Evolutionary conservation across 2,888 invertebrate species (phyloP), one percentile per base, ranked within the genome.

Genomic region (Eristalinus sepulchralis): DNA sequence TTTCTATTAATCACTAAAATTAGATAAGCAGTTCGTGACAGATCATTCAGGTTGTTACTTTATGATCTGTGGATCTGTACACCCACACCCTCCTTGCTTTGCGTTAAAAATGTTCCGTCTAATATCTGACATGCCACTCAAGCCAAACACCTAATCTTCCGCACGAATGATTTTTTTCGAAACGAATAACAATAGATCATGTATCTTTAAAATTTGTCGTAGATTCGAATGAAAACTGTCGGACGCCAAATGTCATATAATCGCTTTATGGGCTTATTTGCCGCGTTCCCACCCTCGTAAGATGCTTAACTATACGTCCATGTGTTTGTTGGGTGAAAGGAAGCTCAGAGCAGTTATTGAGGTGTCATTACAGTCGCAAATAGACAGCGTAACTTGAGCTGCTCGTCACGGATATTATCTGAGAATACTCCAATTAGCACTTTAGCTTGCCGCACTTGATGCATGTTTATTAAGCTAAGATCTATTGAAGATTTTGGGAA

Each of bases 91-190:
- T 9, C 8, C 47, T n/a, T 39, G 5, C 39, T 39, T 13, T 39
- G 39, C 39, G n/a, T n/a, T 13, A n/a, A 39, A 39, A 6, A 39
- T 5, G n/a, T 0, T 1, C 8, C 6, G 47, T 17, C 47, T 17
- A 47, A 17, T 17, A 47, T 47, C 47, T 47, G 47, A 47, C 17
- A n/a, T 17, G 47, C 17, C n/a, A 47, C 17, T 47, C 47, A 17
- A 47, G 47, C 8, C 2, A 47, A 47, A 17, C 47, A 47, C 47
- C 47, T 6, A 27, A n/a, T 60, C 60, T 31, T 60, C 33, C 34
- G 33, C 62, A 62, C 62, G 33, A 62, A 62, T 62, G 34, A 33
- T 3, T 62, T 62, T 34, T 17, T 13, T n/a, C 60, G 33, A 62
- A 20, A 34, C n/a, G 62, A 11, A 17, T 20, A 17, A 5, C 17